These are phyloP conservation scores for Trichogramma pretiosum DNA, from an alignment of 1,140 invertebrate genomes.

Conservation along the genomic window DNA sequence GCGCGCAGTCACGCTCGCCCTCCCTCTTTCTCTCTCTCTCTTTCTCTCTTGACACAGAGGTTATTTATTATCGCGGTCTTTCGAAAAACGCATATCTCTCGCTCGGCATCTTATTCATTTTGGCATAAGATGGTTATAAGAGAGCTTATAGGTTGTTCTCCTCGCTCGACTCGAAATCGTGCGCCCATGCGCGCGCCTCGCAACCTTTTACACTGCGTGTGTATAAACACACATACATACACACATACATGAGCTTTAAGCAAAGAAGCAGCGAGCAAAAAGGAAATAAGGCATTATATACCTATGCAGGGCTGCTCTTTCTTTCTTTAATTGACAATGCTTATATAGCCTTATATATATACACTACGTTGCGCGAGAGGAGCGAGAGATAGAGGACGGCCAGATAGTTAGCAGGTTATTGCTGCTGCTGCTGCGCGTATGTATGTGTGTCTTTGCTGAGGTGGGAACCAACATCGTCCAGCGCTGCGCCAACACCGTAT, in stretches of 20 bases:
- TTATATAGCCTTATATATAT: neutral
- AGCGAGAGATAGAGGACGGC: neutral
- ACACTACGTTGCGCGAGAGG: neutral
- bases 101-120: slow-evolving; percentile 24
- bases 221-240: neutral
- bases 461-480: slow-evolving; percentile 33
- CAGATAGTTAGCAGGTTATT: neutral
- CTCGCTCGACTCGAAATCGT: slow-evolving; percentile 9
- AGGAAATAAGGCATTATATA: slow-evolving; percentile 17
- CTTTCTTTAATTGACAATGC: slow-evolving; percentile 20
- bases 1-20: slow-evolving; percentile 15
- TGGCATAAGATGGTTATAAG: slow-evolving; percentile 9
- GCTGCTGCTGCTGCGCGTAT: neutral
- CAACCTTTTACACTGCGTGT: neutral
- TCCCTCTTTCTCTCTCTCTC: neutral
- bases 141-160: slow-evolving; percentile 11
- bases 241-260: slow-evolving; percentile 28
- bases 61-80: slow-evolving; percentile 18
- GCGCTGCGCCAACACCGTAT: slow-evolving; percentile 35
- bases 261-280: slow-evolving; percentile 20
- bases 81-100: slow-evolving; percentile 20
- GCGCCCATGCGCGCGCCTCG: neutral
- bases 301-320: neutral
- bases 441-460: no score
- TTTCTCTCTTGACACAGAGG: neutral